phyloP scores from a whole-genome alignment of 2,888 invertebrate genomes.

The Troilus luridus region DNA sequence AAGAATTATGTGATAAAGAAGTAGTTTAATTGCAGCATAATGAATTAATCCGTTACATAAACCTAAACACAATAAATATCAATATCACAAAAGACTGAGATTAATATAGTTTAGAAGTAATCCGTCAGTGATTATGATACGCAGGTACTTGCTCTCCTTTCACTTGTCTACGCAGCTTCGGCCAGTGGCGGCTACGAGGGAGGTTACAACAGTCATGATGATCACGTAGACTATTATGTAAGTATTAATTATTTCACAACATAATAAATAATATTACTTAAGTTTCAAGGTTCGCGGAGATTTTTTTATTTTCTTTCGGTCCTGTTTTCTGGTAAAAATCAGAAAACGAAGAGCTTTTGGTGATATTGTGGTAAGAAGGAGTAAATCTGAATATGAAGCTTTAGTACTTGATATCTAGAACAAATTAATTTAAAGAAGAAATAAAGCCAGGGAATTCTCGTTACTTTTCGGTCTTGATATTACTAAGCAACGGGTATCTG shows the following conservation, averaged over 20 bases:
- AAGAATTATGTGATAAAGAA: not conserved
- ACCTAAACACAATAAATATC: not conserved
- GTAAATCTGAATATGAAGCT: too few relatives aligned
- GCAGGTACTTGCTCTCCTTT: slow-evolving; percentile 17
- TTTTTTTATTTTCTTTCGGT: too few relatives aligned
- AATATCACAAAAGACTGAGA: not conserved
- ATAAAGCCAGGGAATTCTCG: too few relatives aligned
- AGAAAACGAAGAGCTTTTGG: too few relatives aligned
- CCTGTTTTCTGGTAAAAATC: too few relatives aligned
- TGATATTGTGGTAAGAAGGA: too few relatives aligned
- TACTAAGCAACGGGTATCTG: too few relatives aligned
- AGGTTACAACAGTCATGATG: slow-evolving; percentile 60
- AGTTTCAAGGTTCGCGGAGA: not conserved
- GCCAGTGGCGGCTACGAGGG: slow-evolving; percentile 51
- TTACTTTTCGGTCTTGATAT: too few relatives aligned
- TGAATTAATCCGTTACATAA: not conserved
- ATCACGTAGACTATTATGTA: slow-evolving; percentile 62
- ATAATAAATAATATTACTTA: not conserved
- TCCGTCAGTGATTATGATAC: slow-evolving; percentile 2
- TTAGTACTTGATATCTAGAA: too few relatives aligned
- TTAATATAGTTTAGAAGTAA: not conserved
- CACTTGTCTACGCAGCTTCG: slow-evolving; percentile 22
- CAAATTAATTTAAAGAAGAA: too few relatives aligned
- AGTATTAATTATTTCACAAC: slow-evolving; percentile 57
- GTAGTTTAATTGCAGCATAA: not conserved